A percentile compares a stretch with the other conserved stretches of the same genome.
These are phyloP conservation scores for Brachionus rotundiformis DNA, from an alignment of 1,140 invertebrate genomes.

Conservation along the genomic window DNA sequence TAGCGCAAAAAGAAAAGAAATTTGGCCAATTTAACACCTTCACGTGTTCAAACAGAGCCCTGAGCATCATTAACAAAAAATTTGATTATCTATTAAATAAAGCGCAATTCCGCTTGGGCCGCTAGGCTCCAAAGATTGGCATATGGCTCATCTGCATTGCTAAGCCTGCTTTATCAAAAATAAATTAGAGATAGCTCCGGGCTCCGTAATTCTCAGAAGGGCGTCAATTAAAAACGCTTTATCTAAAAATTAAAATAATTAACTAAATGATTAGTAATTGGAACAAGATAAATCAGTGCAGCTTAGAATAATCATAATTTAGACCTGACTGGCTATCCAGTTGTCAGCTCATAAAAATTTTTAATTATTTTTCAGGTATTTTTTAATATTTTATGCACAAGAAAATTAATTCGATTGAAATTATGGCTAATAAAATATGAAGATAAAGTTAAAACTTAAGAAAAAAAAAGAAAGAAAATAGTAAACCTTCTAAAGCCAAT, in stretches of 20 bases:
- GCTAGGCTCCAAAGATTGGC: too few relatives aligned
- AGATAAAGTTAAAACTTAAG: not conserved
- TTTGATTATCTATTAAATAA: too few relatives aligned
- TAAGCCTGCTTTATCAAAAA: not conserved
- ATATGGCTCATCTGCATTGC: not conserved
- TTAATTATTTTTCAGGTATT: not conserved
- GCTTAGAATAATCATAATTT: not conserved
- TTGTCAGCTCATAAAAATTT: not conserved
- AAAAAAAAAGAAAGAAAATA: not conserved
- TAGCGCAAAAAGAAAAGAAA: not conserved
- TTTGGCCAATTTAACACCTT: not conserved
- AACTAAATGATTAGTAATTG: not conserved
- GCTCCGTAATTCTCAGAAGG: not conserved
- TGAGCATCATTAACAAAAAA: not conserved
- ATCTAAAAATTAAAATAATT: not conserved
- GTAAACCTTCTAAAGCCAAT: not conserved
- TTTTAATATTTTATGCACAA: not conserved
- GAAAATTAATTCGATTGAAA: not conserved
- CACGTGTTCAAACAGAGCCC: not conserved
- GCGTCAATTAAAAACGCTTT: not conserved
- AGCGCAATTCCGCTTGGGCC: not conserved
- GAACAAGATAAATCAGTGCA: not conserved
- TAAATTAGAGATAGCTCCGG: not conserved
- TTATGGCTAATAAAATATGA: not conserved
- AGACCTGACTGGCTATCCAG: not conserved